These are phyloP conservation scores for Yasuhikotakia modesta DNA, from an alignment of 2,797 vertebrate genomes.

Conservation along the genomic window DNA sequence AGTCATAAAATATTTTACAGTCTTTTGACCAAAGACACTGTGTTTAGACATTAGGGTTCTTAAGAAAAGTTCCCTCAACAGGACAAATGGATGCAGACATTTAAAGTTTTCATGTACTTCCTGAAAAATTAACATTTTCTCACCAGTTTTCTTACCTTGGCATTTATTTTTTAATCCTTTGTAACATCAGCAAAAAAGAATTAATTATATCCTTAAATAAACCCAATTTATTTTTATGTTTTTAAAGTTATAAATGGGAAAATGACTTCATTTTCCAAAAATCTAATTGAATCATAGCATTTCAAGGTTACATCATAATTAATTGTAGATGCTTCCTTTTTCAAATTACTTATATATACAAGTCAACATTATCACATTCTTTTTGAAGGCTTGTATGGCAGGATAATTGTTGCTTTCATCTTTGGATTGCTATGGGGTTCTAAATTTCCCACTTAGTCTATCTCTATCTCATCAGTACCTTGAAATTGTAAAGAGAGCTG, in stretches of 20 bases:
- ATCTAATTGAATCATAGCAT: not conserved
- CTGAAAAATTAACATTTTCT: not conserved
- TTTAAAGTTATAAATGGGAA: slow-evolving; percentile 1
- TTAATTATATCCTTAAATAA: not conserved
- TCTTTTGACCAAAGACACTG: not conserved
- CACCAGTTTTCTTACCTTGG: not conserved
- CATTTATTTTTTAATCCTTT: not conserved
- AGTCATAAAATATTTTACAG: not conserved
- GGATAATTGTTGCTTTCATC: not conserved
- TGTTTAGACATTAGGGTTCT: not conserved
- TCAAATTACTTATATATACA: not conserved
- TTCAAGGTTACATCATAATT: not conserved
- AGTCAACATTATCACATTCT: not conserved
- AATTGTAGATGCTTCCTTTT: not conserved
- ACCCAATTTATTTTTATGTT: slow-evolving; percentile 3
- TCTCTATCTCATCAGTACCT: not conserved
- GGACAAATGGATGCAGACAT: not conserved
- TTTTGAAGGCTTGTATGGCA: not conserved
- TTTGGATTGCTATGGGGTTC: not conserved
- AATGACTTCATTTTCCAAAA: not conserved
- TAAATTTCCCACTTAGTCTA: not conserved
- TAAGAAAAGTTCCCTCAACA: not conserved
- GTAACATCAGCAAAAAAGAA: not conserved
- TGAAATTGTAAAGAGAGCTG: slow-evolving; percentile 4
- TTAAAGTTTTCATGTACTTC: not conserved